These are phyloP conservation scores for Notospermus geniculatus DNA, from an alignment of 1,140 invertebrate species.

Conservation along the genomic window DNA sequence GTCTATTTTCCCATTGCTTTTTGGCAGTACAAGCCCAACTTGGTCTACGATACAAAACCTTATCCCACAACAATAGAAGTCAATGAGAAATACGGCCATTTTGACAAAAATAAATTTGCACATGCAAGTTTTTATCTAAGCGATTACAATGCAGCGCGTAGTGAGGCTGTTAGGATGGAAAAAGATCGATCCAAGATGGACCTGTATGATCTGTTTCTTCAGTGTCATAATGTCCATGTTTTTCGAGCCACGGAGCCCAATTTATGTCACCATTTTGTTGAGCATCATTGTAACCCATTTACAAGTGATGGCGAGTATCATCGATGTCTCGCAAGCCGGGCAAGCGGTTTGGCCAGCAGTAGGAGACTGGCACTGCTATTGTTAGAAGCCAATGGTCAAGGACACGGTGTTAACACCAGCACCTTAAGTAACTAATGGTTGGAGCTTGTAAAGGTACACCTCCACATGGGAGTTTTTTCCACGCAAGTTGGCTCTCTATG, in stretches of 20 bases:
- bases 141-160: conserved; percentile 71
- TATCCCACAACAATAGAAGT: conserved; percentile 67
- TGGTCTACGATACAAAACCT: conserved; percentile 47
- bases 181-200: conserved; percentile 58
- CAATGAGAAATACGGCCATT: conserved; percentile 76
- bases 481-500: too few species aligned
- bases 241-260: conserved; percentile 71
- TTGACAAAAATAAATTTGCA: conserved; percentile 69
- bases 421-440: too few species aligned
- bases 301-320: conserved; percentile 32
- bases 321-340: conserved; percentile 40
- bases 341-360: conserved; percentile 47
- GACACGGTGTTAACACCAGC: too few species aligned
- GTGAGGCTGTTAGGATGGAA: too few species aligned
- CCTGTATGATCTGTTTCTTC: conserved; percentile 67
- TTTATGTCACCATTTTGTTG: conserved; percentile 63
- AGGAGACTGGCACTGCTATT: conserved; percentile 52
- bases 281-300: conserved; percentile 45
- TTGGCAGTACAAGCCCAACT: conserved; percentile 51
- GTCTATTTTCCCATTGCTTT: conserved; percentile 56
- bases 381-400: conserved; percentile 35
- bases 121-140: conserved; percentile 78
- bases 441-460: too few species aligned
- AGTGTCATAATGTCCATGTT: conserved; percentile 64
- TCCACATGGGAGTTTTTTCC: too few species aligned